A percentile compares a stretch with the other conserved stretches of the same genome.
Evolutionary conservation across 2,888 invertebrate genomes (phyloP).

Genomic region (Andrena marginata): DNA sequence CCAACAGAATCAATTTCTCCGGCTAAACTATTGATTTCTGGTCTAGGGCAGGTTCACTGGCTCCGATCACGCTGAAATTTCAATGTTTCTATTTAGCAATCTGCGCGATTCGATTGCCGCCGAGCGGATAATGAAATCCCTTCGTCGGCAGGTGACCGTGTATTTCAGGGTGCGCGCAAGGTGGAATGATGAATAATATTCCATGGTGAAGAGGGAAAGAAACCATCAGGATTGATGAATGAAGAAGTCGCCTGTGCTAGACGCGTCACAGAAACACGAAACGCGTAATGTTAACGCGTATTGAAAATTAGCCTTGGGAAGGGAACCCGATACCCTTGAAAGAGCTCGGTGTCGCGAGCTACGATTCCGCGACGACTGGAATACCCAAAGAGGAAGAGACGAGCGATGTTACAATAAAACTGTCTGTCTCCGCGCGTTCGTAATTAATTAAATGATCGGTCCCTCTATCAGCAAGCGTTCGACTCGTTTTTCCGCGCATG

Average conservation of each 20-base stretch:
- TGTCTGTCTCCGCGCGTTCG: slow-evolving; percentile 13
- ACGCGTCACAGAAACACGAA: slow-evolving; percentile 2
- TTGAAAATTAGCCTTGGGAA: slow-evolving; percentile 33
- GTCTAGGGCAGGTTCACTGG: too few species aligned
- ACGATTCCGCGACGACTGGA: neutral
- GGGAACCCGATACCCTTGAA: slow-evolving; percentile 32
- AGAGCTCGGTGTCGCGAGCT: slow-evolving; percentile 6
- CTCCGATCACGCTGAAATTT: too few species aligned
- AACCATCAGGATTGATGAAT: slow-evolving; percentile 14
- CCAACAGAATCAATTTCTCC: too few species aligned
- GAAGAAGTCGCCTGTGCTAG: neutral
- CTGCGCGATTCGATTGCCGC: too few species aligned
- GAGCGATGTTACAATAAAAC: slow-evolving; percentile 16
- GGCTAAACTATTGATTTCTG: too few species aligned
- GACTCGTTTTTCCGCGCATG: neutral
- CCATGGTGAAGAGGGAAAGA: neutral
- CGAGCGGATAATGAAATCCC: too few species aligned
- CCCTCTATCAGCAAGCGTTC: slow-evolving; percentile 41
- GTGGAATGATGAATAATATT: neutral
- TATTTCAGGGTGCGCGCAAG: neutral
- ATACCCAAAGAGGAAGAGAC: slow-evolving; percentile 7
- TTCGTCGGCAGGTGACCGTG: neutral
- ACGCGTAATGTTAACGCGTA: slow-evolving; percentile 10
- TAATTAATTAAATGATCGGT: slow-evolving; percentile 58
- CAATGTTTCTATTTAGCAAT: too few species aligned